Evolutionary conservation across 2,113 vertebrate species (phyloP).

Genomic region (Ancistrus triradiatus): DNA sequence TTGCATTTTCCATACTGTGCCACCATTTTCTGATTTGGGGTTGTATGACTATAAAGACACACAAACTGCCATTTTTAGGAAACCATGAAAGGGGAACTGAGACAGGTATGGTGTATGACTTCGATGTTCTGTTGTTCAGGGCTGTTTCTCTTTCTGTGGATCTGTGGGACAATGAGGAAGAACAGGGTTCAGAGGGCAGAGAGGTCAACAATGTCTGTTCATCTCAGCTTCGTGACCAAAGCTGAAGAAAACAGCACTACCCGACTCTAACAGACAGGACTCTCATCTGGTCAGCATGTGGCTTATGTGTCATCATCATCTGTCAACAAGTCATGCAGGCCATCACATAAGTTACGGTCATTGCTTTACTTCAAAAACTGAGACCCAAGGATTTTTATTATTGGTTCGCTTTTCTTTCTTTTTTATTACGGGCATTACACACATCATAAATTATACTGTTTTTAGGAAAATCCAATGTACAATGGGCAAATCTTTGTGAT

Average conservation of each 20-base stretch:
- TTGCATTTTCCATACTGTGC: too few species aligned
- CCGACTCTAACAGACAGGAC: not conserved
- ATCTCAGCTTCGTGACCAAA: not conserved
- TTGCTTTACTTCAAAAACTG: too few species aligned
- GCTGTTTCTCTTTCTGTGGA: conserved; percentile 65
- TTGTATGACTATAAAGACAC: too few species aligned
- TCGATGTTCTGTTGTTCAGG: conserved; percentile 45
- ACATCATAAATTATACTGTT: not conserved
- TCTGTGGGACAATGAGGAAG: conserved; percentile 47
- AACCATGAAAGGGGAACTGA: not conserved
- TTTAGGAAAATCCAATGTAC: not conserved
- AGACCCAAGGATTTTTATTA: too few species aligned
- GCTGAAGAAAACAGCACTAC: not conserved
- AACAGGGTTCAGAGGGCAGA: conserved; percentile 25
- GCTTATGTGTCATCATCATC: too few species aligned
- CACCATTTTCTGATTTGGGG: too few species aligned
- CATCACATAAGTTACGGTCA: too few species aligned
- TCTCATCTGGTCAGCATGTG: too few species aligned
- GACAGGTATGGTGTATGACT: not conserved
- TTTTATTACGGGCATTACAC: not conserved
- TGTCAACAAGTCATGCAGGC: too few species aligned
- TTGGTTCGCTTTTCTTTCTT: too few species aligned
- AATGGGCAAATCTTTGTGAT: not conserved
- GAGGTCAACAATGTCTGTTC: conserved; percentile 16
- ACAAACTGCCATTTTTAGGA: not conserved